Conservation (phyloP, 2,113 vertebrate species). For the Hippocampus comes region DNA sequence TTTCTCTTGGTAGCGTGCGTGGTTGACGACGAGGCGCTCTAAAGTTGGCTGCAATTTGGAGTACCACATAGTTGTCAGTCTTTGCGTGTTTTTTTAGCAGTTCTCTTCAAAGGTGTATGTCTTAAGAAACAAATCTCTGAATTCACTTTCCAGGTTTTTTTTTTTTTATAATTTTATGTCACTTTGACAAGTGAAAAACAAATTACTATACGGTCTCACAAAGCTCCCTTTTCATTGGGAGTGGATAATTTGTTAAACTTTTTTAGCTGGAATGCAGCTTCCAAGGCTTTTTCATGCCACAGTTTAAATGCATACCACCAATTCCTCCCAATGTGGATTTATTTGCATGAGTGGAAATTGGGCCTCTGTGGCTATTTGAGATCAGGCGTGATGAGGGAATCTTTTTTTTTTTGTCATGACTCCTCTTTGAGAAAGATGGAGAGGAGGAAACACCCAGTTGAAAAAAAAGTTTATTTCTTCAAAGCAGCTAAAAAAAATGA, state of each 20-base stretch:
- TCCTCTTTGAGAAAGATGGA: conserved; percentile 38
- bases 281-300: conserved; percentile 29
- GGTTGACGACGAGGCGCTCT: neutral
- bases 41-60: neutral
- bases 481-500: conserved; percentile 27
- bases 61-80: too few relatives aligned
- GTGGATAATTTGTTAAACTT: conserved; percentile 40
- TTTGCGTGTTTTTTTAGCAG: too few relatives aligned
- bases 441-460: conserved; percentile 37
- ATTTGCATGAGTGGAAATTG: conserved; percentile 43
- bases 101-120: too few relatives aligned
- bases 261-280: conserved; percentile 22
- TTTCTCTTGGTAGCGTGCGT: neutral
- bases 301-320: conserved; percentile 45
- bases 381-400: conserved; percentile 20
- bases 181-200: too few relatives aligned
- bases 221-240: conserved; percentile 17
- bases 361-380: conserved; percentile 41
- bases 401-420: conserved; percentile 12
- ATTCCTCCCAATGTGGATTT: conserved; percentile 49
- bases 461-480: conserved; percentile 33
- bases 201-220: too few relatives aligned
- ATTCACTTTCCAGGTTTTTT: too few relatives aligned
- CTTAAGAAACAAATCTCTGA: too few relatives aligned
- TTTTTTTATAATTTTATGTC: too few relatives aligned